Conservation (phyloP, 2,113 vertebrate species). For the Tretioscincus oriximinensis region DNA sequence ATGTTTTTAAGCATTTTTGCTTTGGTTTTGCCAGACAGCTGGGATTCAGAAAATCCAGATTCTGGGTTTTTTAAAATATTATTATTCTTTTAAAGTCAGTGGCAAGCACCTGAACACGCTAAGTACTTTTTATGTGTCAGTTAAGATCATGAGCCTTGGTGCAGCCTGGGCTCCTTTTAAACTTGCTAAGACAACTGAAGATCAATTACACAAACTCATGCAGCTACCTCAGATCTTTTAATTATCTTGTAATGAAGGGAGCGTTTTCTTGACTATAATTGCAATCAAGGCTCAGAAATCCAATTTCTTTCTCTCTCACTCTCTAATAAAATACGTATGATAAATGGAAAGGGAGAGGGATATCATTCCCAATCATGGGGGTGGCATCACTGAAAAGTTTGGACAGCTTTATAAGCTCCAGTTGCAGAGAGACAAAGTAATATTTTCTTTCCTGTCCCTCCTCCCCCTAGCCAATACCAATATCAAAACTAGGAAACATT, state of each 20-base stretch:
- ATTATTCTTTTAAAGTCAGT: background rate
- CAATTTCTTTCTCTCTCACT: background rate
- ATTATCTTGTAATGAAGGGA: constrained; percentile 57
- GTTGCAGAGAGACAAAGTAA: too few relatives aligned
- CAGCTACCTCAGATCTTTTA: constrained; percentile 59
- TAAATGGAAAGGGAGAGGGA: background rate
- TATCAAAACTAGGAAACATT: too few relatives aligned
- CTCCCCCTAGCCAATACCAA: too few relatives aligned
- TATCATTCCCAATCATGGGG: background rate
- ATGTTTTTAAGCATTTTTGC: too few relatives aligned
- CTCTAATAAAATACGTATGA: constrained; percentile 19
- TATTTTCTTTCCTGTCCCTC: too few relatives aligned
- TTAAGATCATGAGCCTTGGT: constrained; percentile 12
- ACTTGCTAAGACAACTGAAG: constrained; percentile 57
- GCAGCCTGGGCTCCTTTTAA: constrained; percentile 48
- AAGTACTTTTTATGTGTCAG: too few relatives aligned
- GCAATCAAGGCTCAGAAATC: constrained; percentile 27
- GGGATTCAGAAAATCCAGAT: background rate
- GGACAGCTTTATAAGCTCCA: background rate
- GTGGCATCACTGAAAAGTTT: background rate
- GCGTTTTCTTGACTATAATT: constrained; percentile 49
- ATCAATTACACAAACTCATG: constrained; percentile 55
- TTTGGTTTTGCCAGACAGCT: too few relatives aligned
- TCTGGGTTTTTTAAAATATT: background rate
- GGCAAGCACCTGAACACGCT: background rate